Evolutionary conservation across 2,797 vertebrate genomes (phyloP).

Genomic region (Vultur gryphus): DNA sequence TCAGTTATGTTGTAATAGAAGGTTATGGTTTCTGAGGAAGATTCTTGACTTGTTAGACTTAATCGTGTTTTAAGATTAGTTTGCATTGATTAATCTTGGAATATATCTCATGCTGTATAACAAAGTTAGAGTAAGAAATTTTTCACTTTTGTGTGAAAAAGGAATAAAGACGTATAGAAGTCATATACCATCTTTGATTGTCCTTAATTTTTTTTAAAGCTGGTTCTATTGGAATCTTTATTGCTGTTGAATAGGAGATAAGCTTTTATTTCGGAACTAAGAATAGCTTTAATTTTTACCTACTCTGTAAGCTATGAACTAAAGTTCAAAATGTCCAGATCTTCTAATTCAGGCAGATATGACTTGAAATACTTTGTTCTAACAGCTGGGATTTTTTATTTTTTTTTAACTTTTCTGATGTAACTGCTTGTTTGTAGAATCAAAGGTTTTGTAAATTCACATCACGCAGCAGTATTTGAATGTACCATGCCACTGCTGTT

Average conservation of each 20-base stretch:
- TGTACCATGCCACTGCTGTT: neutral
- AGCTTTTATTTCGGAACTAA: neutral
- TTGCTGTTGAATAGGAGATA: neutral
- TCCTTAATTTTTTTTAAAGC: neutral
- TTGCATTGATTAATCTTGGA: neutral
- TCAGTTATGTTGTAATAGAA: neutral
- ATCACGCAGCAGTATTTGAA: neutral
- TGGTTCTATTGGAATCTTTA: neutral
- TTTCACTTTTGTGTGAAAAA: neutral
- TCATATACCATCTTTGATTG: accelerated
- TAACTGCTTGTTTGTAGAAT: neutral
- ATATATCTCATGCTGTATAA: neutral
- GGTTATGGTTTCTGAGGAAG: neutral
- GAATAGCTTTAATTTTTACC: neutral
- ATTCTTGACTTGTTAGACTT: neutral
- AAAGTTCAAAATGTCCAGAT: neutral
- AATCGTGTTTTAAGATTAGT: neutral
- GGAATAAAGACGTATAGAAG: neutral
- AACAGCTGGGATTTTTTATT: neutral
- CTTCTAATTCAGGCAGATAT: neutral
- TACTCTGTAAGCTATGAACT: neutral
- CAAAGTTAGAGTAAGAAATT: neutral
- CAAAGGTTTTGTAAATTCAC: neutral
- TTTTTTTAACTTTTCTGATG: neutral
- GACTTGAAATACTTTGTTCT: neutral